Percentiles rank a stretch among this genome's conserved stretches.
phyloP scores from a whole-genome alignment of 2,113 vertebrate genomes.

The Uropsilus gracilis region DNA sequence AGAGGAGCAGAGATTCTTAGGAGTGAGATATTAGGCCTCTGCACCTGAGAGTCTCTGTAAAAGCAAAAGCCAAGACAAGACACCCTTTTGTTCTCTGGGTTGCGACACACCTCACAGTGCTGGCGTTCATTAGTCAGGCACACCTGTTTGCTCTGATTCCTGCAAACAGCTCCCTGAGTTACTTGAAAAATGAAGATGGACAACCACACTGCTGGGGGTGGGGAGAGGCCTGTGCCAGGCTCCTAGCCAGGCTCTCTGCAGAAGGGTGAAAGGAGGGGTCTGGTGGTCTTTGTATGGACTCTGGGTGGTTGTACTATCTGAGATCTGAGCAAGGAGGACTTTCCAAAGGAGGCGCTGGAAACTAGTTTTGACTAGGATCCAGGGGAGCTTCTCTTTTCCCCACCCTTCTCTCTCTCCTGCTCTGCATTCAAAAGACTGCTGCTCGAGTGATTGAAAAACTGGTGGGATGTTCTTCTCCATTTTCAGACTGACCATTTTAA shows the following conservation, averaged over 20 bases:
- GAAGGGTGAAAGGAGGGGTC: not conserved
- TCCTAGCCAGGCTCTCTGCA: not conserved
- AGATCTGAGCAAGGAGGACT: not conserved
- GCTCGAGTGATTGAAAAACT: not conserved
- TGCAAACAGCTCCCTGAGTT: not conserved
- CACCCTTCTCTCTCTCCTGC: not conserved
- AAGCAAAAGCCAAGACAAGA: not conserved
- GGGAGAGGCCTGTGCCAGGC: not conserved
- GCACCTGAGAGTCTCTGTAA: not conserved
- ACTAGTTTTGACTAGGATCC: too few relatives aligned
- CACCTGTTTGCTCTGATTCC: not conserved
- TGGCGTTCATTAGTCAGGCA: not conserved
- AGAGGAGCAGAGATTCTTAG: not conserved
- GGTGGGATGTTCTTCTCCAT: not conserved
- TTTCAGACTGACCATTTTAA: conserved; percentile 24
- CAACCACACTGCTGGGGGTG: not conserved
- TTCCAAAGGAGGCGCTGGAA: not conserved
- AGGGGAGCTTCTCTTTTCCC: not conserved
- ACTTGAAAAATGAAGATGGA: not conserved
- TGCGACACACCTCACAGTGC: too few relatives aligned
- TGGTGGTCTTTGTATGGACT: not conserved
- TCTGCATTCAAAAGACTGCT: not conserved
- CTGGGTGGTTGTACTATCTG: not conserved
- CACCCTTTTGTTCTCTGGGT: not conserved
- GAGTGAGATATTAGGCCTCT: not conserved